phyloP scores from a whole-genome alignment of 2,888 invertebrate genomes.

The Tiphia femorata region DNA sequence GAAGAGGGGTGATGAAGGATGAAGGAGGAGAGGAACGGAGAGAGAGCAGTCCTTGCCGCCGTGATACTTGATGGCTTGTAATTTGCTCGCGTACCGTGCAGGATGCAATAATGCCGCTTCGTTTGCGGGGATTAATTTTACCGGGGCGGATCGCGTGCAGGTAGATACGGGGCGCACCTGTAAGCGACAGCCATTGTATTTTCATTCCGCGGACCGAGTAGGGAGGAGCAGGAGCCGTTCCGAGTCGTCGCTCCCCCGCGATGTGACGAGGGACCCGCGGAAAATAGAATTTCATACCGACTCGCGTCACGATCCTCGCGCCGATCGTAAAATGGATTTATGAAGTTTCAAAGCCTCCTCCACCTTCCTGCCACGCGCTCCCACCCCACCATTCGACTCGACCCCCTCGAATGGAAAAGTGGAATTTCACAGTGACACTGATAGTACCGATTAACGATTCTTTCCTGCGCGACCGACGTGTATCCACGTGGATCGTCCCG shows the following conservation, averaged over 20 bases:
- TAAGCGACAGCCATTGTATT: constrained; percentile 41
- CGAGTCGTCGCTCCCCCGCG: too few relatives aligned
- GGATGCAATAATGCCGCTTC: constrained; percentile 31
- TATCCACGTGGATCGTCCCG: too few relatives aligned
- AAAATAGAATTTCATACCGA: constrained; percentile 13
- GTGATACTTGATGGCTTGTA: constrained; percentile 8
- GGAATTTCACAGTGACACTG: too few relatives aligned
- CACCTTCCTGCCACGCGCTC: too few relatives aligned
- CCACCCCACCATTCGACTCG: too few relatives aligned
- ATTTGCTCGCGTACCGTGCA: constrained; percentile 37
- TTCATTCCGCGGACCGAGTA: constrained; percentile 41
- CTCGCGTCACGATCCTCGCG: constrained; percentile 10
- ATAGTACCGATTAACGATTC: too few relatives aligned
- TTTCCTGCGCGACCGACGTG: too few relatives aligned
- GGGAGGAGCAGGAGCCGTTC: too few relatives aligned
- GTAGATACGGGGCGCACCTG: constrained; percentile 27
- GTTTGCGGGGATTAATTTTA: constrained; percentile 37
- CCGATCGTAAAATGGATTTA: too few relatives aligned
- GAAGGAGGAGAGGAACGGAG: not conserved
- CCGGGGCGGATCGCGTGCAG: constrained; percentile 24
- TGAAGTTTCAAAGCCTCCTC: too few relatives aligned
- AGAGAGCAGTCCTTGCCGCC: not conserved
- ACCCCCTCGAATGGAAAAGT: too few relatives aligned
- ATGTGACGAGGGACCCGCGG: not conserved
- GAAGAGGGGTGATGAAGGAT: not conserved